Evolutionary conservation across 2,888 invertebrate species (phyloP).

Genomic region (Macrophya alboannulata): DNA sequence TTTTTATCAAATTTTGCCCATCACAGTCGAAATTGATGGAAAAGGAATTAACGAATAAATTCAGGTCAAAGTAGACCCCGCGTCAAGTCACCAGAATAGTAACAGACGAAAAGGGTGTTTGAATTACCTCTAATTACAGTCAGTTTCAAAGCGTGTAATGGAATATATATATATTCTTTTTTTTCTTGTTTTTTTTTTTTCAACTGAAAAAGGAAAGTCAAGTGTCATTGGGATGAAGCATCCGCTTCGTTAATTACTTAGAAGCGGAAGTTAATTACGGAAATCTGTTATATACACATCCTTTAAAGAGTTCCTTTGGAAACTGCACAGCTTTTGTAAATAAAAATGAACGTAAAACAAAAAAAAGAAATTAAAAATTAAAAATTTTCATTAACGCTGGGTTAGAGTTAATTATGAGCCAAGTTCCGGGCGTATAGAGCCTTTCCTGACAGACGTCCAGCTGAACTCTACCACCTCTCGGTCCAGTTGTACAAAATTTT

Average conservation of each 20-base stretch:
- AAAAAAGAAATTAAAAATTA: not conserved
- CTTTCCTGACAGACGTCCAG: not conserved
- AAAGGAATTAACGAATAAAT: not conserved
- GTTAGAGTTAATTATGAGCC: not conserved
- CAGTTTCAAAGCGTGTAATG: not conserved
- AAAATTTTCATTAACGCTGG: not conserved
- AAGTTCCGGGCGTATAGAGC: not conserved
- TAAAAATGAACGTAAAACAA: not conserved
- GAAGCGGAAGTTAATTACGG: constrained; percentile 36
- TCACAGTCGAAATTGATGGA: not conserved
- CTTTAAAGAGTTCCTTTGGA: not conserved
- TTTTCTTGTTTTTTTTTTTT: not conserved
- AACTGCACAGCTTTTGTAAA: constrained; percentile 5
- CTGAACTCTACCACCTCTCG: not conserved
- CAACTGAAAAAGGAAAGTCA: not conserved
- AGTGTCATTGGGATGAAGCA: constrained; percentile 1
- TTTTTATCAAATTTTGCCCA: not conserved
- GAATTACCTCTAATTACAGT: constrained; percentile 20
- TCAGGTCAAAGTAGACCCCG: not conserved
- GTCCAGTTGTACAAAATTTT: not conserved
- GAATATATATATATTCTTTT: not conserved
- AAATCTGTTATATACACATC: constrained; percentile 32
- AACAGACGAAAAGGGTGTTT: constrained; percentile 2
- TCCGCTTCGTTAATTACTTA: constrained; percentile 10
- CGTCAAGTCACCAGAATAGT: not conserved